These are phyloP conservation scores for Phylloscopus collybita DNA, from an alignment of 2,797 vertebrate genomes.

Conservation along the genomic window DNA sequence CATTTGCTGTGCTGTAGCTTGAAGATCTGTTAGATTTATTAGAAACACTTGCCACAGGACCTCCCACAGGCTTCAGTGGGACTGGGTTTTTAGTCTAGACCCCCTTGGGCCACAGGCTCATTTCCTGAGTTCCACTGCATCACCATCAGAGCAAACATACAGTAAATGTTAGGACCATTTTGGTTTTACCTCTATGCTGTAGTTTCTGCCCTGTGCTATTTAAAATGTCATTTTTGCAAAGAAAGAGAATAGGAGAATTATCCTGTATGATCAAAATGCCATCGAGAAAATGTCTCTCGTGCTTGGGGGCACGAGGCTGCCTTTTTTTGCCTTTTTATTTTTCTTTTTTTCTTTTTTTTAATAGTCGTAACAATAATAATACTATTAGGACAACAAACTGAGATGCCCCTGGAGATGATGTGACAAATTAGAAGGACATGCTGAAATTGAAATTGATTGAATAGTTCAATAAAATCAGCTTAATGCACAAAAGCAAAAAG, in stretches of 20 bases:
- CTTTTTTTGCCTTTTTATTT: background rate
- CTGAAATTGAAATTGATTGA: slow-evolving; percentile 72
- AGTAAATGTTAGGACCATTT: background rate
- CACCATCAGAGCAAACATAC: background rate
- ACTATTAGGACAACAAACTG: slow-evolving; percentile 43
- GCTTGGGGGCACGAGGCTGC: slow-evolving; percentile 1
- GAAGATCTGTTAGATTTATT: background rate
- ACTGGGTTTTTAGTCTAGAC: background rate
- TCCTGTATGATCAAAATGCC: slow-evolving; percentile 15
- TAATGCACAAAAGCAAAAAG: slow-evolving; percentile 61
- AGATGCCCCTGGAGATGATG: slow-evolving; percentile 59
- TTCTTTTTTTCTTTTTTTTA: background rate
- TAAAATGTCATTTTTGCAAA: slow-evolving; percentile 19
- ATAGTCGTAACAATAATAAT: slow-evolving; percentile 40
- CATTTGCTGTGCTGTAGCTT: background rate
- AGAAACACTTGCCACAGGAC: background rate
- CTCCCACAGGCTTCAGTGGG: background rate
- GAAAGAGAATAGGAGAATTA: background rate
- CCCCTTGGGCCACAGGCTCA: background rate
- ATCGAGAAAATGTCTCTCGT: background rate
- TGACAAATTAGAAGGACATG: slow-evolving; percentile 67
- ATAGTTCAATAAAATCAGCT: slow-evolving; percentile 71
- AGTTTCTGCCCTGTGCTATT: background rate
- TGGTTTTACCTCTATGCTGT: background rate
- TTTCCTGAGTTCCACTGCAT: background rate